Evolutionary conservation across 2,113 vertebrate genomes (phyloP).

Genomic region (Pseudopodoces humilis): DNA sequence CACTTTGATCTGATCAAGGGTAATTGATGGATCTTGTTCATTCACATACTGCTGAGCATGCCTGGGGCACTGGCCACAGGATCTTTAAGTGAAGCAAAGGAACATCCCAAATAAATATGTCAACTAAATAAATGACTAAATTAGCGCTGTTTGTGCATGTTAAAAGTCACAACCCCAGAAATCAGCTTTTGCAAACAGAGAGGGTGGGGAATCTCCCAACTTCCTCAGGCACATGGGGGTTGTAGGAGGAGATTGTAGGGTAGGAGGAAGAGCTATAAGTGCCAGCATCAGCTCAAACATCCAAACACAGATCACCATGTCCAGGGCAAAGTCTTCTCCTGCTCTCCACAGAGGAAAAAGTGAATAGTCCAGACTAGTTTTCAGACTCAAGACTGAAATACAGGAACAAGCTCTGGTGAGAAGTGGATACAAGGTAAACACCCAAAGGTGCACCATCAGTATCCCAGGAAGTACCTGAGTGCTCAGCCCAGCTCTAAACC

Average conservation of each 20-base stretch:
- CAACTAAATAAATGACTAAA: constrained; percentile 75
- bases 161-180: constrained; percentile 59
- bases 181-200: neutral
- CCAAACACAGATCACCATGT: neutral
- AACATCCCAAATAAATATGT: constrained; percentile 71
- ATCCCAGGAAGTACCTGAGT: neutral
- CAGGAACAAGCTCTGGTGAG: neutral
- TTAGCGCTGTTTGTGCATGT: constrained; percentile 62
- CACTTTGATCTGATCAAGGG: constrained; percentile 57
- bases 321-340: neutral
- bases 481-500: neutral
- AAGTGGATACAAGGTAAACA: neutral
- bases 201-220: neutral
- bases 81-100: constrained; percentile 66
- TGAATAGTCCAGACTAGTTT: neutral
- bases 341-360: neutral
- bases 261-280: neutral
- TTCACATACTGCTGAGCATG: constrained; percentile 47
- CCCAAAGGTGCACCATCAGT: neutral
- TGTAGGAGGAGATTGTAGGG: neutral
- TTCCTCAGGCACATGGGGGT: neutral
- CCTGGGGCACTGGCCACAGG: constrained; percentile 49
- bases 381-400: neutral
- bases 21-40: constrained; percentile 66
- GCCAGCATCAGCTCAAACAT: neutral